Evolutionary conservation across 2,113 vertebrate species (phyloP), one percentile per base, ranked within the genome.

Genomic region (Conger conger): DNA sequence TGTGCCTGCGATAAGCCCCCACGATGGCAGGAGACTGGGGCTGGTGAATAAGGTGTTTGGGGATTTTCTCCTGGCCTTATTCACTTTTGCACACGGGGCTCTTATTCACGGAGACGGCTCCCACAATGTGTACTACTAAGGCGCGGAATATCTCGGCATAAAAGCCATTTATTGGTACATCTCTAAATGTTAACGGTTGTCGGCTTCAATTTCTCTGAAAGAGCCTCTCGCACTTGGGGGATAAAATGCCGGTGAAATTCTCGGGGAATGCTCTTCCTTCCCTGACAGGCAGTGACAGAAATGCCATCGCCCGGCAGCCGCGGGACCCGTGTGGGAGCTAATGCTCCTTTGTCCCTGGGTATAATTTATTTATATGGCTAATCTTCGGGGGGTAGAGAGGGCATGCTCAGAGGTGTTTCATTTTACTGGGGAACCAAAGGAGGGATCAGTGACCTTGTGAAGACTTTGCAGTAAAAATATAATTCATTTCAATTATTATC

Each of bases 111-210:
- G 85, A 77, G 54, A 45, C 45, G 83, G 53, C 77, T 37, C 82
- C 89, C 50, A 87, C n/a, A 50, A 8, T 38, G 82, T 88, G 83
- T 88, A 85, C 90, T 90, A 89, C 87, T 91, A 87, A 89, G 92
- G 90, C 90, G 87, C 90, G 91, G 87, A 93, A 92, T 92, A 93
- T 92, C 89, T 92, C 86, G 86, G 92, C 87, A 93, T 94, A 91
- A 94, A 93, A 90, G 91, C 90, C 90, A 93, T 94, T 94, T 94
- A 94, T 94, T 93, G 93, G 91, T 95, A 94, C 95, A 96, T 96
- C 96, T 96, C 92, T 96, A 94, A 95, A 96, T 94, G 94, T 95
- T 95, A 96, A 95, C 93, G 94, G 94, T 95, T 97, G 96, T 97
- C 96, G 92, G 92, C 94, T 96, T 93, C 94, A 93, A 95, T 96